Conservation (phyloP, 2,888 invertebrate genomes). For the Clunio marinus region DNA sequence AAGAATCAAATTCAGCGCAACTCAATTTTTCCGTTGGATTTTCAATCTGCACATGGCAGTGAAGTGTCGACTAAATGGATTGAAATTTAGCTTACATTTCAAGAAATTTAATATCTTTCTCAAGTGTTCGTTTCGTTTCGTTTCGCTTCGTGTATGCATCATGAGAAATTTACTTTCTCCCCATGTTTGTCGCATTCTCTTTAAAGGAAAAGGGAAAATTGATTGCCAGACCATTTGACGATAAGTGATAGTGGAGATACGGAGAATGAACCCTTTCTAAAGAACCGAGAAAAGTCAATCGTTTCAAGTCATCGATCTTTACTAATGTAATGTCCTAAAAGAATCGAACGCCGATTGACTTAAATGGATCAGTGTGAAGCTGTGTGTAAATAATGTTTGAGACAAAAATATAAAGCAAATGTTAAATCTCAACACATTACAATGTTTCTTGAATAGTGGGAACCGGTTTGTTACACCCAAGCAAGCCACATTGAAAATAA, state of each 20-base stretch:
- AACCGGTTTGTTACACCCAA: conserved; percentile 29
- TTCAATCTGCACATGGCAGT: conserved; percentile 15
- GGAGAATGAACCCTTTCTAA: neutral
- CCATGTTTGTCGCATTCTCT: conserved; percentile 1
- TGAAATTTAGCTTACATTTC: neutral
- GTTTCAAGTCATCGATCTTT: neutral
- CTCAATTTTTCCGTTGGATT: no score
- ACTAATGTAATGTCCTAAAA: no score
- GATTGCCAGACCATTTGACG: neutral
- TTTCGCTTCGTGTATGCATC: neutral
- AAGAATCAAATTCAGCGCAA: no score
- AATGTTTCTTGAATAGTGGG: neutral
- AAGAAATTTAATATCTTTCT: conserved; percentile 10
- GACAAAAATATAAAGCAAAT: conserved; percentile 2
- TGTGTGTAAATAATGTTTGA: neutral
- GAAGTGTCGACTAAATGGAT: neutral
- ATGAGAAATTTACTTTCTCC: neutral
- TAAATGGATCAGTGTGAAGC: conserved; percentile 13
- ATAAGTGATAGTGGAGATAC: no score
- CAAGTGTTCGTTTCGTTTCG: no score
- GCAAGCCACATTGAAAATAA: conserved; percentile 7
- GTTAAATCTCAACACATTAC: neutral
- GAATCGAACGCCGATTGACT: neutral
- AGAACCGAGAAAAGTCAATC: neutral
- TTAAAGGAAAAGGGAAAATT: neutral